Conservation (phyloP, 2,113 vertebrate species). For the Peromyscus maniculatus region DNA sequence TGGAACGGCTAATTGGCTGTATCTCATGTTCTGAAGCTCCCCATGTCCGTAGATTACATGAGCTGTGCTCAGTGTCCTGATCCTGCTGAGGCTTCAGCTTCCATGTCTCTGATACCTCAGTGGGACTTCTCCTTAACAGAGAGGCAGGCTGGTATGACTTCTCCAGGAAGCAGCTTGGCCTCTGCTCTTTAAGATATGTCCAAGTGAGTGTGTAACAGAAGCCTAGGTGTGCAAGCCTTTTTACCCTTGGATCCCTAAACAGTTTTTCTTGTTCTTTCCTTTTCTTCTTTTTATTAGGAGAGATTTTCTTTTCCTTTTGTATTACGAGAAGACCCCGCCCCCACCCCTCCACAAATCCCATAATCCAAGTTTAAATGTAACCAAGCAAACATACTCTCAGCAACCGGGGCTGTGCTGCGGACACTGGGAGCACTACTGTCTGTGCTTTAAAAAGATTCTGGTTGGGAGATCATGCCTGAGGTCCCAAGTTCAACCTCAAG, state of each 20-base stretch:
- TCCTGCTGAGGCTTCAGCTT: not conserved
- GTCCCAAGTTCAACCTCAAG: not conserved
- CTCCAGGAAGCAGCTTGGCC: fast-evolving
- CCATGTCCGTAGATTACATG: fast-evolving
- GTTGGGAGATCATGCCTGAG: not conserved
- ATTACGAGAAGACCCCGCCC: not conserved
- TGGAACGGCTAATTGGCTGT: too few species aligned
- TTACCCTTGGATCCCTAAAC: not conserved
- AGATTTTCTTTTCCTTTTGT: not conserved
- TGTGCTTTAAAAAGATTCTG: not conserved
- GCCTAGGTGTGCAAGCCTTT: not conserved
- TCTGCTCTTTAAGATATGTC: not conserved
- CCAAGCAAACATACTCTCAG: fast-evolving
- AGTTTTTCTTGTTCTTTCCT: not conserved
- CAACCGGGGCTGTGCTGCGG: fast-evolving
- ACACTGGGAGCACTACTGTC: not conserved
- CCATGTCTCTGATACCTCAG: fast-evolving
- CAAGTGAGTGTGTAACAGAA: not conserved
- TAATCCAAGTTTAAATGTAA: not conserved
- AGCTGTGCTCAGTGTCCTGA: not conserved
- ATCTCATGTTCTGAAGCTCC: not conserved
- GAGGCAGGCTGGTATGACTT: not conserved
- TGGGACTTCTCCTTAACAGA: not conserved
- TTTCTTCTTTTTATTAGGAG: too few species aligned
- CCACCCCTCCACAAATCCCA: too few species aligned